Evolutionary conservation across 2,797 vertebrate genomes (phyloP).

Genomic region (Helostoma temminkii): DNA sequence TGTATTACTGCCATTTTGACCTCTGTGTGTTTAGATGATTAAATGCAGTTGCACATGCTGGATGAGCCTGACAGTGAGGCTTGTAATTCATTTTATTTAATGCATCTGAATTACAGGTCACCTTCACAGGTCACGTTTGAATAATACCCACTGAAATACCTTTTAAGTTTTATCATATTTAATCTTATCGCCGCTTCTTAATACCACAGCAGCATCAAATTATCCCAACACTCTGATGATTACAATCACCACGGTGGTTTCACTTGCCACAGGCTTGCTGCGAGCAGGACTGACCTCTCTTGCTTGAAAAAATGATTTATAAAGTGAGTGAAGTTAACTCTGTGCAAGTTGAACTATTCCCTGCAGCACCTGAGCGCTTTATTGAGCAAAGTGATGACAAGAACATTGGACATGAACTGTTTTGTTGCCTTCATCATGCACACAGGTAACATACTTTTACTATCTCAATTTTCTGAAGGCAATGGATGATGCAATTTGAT

Average conservation of each 20-base stretch:
- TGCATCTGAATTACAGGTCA: not conserved
- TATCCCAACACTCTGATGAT: constrained; percentile 19
- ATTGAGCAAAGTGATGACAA: constrained; percentile 26
- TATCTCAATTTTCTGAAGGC: constrained; percentile 2
- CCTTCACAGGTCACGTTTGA: not conserved
- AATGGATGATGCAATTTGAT: constrained; percentile 54
- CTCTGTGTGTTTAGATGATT: constrained; percentile 36
- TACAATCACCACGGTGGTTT: constrained; percentile 6
- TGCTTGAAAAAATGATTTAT: constrained; percentile 4
- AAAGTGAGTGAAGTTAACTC: constrained; percentile 25
- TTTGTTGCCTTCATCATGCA: not conserved
- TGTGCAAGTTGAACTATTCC: constrained; percentile 3
- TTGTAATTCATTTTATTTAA: not conserved
- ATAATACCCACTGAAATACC: not conserved
- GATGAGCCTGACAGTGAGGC: not conserved
- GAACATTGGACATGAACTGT: constrained; percentile 16
- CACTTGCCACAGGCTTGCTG: not conserved
- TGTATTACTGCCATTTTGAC: constrained; percentile 28
- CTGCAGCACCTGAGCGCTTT: not conserved
- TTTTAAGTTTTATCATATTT: constrained; percentile 5
- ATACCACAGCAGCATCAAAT: constrained; percentile 17
- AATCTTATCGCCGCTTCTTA: not conserved
- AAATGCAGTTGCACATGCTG: not conserved
- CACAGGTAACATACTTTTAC: constrained; percentile 5
- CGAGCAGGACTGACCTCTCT: not conserved